Conservation (phyloP, 1,140 invertebrate species). For the Theocolax elegans region DNA sequence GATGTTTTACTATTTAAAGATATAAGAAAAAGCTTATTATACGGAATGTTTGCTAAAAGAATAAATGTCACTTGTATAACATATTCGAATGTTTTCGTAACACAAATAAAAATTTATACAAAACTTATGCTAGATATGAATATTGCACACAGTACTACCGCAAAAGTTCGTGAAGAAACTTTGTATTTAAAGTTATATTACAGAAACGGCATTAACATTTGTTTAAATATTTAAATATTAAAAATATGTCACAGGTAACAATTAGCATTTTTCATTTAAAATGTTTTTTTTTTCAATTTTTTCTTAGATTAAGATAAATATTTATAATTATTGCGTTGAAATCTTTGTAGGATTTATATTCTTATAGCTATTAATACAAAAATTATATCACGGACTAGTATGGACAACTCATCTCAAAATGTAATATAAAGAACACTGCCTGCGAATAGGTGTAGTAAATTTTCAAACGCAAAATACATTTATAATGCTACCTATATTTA, state of each 20-base stretch:
- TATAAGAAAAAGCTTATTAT: constrained; percentile 26
- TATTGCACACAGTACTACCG: neutral
- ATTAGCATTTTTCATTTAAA: too few species aligned
- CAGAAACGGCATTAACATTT: constrained; percentile 1
- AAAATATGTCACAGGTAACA: too few species aligned
- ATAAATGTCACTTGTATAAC: constrained; percentile 26
- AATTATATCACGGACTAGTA: too few species aligned
- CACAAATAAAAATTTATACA: constrained; percentile 27
- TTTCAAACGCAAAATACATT: too few species aligned
- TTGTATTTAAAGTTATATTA: neutral
- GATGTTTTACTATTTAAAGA: constrained; percentile 17
- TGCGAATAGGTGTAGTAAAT: too few species aligned
- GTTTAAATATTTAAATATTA: neutral
- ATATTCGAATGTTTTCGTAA: constrained; percentile 12
- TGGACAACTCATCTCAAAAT: too few species aligned
- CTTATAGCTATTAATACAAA: neutral
- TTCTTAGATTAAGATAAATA: too few species aligned
- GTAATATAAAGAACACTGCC: too few species aligned
- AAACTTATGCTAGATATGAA: constrained; percentile 8
- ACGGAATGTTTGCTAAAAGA: constrained; percentile 23
- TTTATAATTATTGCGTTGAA: neutral
- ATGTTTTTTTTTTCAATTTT: neutral
- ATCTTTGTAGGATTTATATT: neutral
- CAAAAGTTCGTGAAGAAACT: too few species aligned
- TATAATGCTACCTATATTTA: too few species aligned